phyloP scores from a whole-genome alignment of 2,797 vertebrate genomes.

The Protonibea diacanthus region DNA sequence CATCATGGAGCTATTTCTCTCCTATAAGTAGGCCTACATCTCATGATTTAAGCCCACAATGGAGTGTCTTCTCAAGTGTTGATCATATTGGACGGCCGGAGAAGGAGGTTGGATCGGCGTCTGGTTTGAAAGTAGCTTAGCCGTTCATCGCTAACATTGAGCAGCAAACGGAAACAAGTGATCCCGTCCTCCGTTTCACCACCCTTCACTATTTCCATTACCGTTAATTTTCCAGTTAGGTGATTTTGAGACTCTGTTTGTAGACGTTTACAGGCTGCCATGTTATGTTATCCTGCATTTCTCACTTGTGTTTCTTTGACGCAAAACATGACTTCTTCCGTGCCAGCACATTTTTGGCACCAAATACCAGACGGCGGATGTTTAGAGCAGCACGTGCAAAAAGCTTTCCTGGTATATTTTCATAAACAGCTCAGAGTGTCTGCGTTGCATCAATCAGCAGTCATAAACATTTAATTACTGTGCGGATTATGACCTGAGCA shows the following conservation, averaged over 20 bases:
- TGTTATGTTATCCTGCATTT: no score
- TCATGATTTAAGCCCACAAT: background rate
- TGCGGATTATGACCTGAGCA: slow-evolving; percentile 66
- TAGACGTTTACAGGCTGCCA: no score
- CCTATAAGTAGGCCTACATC: background rate
- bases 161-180: no score
- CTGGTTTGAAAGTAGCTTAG: no score
- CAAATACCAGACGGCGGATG: background rate
- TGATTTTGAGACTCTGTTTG: no score
- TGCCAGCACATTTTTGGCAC: background rate
- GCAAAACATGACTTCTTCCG: background rate
- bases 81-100: no score
- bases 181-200: no score
- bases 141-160: no score
- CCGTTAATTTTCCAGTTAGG: no score
- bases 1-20: background rate
- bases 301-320: background rate
- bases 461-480: background rate
- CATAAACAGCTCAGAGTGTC: background rate
- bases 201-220: no score
- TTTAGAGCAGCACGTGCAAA: background rate
- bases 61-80: no score
- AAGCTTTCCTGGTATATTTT: background rate
- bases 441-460: background rate
- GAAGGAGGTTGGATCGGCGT: no score